Evolutionary conservation across 2,797 vertebrate species (phyloP), one percentile per base, ranked within the genome.

Genomic region (Esox masquinongy): DNA sequence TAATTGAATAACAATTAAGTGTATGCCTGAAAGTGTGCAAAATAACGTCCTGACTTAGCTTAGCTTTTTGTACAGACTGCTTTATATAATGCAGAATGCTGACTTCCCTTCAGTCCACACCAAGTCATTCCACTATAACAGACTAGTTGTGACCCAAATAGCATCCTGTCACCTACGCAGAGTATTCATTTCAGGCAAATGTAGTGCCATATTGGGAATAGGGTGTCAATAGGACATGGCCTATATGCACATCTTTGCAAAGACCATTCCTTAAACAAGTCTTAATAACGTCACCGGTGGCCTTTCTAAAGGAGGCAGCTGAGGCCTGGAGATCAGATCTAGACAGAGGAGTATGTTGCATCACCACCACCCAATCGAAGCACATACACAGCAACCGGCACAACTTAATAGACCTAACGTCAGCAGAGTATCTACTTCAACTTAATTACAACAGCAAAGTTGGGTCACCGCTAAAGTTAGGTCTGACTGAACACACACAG

Each of bases 401-500:
- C 61, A 74, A 67, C 39, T 4, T 6, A 43, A 43, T 43, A 43
- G 39, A 6, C 39, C 9, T 3, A 6, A 43, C 39, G 1, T 43
- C 39, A 6, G 9, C 43, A 12, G 43, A 47, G 9, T 47, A 47
- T 47, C 9, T 12, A 47, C 43, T 47, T 47, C 2, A 47, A 47
- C 64, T 36, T 17, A 67, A 74, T 66, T 63, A 49, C 7, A n/a
- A 24, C 17, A 12, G 16, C 43, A 51, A 47, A 47, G 43, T 47
- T 47, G 6, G 47, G 15, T 74, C 51, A 74, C 43, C n/a, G 47
- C 63, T 68, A 12, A 74, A 19, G 47, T 67, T 14, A 49, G 22
- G 59, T 61, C 59, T 11, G n/a, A 59, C 36, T 39, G 36, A 39
- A 39, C 36, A 39, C 7, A 39, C 5, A 6, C 5, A 39, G 36